These are phyloP conservation scores for Rattus norvegicus DNA, from an alignment of 2,113 vertebrate species.

Conservation along the genomic window GRCr8 NC_086035.1:7482501-7483000, in stretches of 20 bases:
- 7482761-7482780: background rate
- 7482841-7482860: background rate
- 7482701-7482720: background rate
- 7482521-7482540: background rate
- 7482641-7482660: background rate
- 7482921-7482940: background rate
- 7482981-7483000: background rate
- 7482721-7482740: no score
- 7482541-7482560: background rate
- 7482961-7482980: background rate
- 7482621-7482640: background rate
- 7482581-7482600: background rate
- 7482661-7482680: background rate
- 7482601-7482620: background rate
- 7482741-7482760: no score
- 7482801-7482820: background rate
- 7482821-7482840: background rate
- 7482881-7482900: background rate
- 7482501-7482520: fast-evolving
- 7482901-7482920: background rate
- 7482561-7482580: background rate
- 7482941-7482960: background rate
- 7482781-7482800: no score
- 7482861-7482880: background rate
- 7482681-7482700: background rate